Evolutionary conservation across 2,113 vertebrate genomes (phyloP).

Genomic region (Polypterus bichir): DNA sequence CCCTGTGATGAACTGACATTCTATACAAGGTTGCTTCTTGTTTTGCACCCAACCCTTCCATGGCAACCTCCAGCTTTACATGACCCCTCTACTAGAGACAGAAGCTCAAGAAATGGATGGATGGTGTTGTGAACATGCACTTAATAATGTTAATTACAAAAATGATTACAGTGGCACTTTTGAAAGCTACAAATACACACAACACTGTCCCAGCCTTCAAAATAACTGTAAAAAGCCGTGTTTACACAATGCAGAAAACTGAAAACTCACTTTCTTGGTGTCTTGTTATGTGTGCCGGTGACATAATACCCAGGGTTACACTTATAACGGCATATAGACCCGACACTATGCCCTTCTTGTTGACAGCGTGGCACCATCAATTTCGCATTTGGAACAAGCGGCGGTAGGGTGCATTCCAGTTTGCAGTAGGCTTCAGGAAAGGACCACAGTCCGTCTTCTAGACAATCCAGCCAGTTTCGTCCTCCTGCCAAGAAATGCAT

Average conservation of each 20-base stretch:
- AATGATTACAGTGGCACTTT: too few relatives aligned
- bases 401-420: conserved; percentile 64
- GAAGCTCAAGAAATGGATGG: too few relatives aligned
- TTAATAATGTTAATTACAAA: too few relatives aligned
- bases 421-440: conserved; percentile 92
- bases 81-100: too few relatives aligned
- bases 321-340: conserved; percentile 70
- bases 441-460: conserved; percentile 87
- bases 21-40: too few relatives aligned
- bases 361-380: conserved; percentile 61
- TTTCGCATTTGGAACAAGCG: conserved; percentile 44
- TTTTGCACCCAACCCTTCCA: too few relatives aligned
- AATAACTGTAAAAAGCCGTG: too few relatives aligned
- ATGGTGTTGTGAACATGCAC: too few relatives aligned
- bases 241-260: not conserved
- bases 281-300: conserved; percentile 32
- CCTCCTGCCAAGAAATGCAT: conserved; percentile 49
- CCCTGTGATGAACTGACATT: too few relatives aligned
- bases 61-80: too few relatives aligned
- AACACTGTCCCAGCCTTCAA: too few relatives aligned
- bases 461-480: conserved; percentile 73
- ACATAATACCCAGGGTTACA: conserved; percentile 79
- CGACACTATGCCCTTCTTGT: conserved; percentile 65
- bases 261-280: conserved; percentile 59
- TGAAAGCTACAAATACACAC: too few relatives aligned